Conservation (phyloP, 2,113 vertebrate genomes). For the Brachyhypopomus gauderio region DNA sequence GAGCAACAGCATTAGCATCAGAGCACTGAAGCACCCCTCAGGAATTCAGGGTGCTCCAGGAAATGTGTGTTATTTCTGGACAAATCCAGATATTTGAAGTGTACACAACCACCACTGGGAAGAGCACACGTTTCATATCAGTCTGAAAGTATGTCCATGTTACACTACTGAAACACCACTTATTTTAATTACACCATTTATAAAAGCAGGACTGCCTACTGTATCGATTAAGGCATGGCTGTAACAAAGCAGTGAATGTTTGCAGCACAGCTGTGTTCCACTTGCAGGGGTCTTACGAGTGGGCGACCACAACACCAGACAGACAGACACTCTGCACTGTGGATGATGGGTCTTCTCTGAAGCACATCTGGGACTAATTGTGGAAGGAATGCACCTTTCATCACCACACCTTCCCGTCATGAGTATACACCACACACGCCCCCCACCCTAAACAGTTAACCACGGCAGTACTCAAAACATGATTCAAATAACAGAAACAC, state of each 20-base stretch:
- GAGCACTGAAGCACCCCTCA: not conserved
- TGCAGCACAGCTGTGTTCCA: not conserved
- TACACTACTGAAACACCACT: not conserved
- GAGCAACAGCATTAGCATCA: conserved; percentile 18
- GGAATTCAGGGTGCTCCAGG: not conserved
- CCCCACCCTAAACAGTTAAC: not conserved
- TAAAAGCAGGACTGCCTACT: not conserved
- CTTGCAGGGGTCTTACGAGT: not conserved
- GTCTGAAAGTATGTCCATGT: not conserved
- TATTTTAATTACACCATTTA: not conserved
- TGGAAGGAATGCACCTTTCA: conserved; percentile 63
- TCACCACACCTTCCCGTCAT: conserved; percentile 41
- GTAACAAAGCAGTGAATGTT: not conserved
- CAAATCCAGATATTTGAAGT: not conserved
- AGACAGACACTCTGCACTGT: not conserved
- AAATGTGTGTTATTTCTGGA: not conserved
- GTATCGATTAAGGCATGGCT: not conserved
- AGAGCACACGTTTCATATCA: not conserved
- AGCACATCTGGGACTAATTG: conserved; percentile 68
- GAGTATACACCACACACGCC: not conserved
- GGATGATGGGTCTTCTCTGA: not conserved
- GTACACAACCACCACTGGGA: not conserved
- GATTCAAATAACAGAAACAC: not conserved
- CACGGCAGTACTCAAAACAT: not conserved
- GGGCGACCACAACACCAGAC: not conserved